phyloP scores from a whole-genome alignment of 2,113 vertebrate species.

The Nerophis ophidion region DNA sequence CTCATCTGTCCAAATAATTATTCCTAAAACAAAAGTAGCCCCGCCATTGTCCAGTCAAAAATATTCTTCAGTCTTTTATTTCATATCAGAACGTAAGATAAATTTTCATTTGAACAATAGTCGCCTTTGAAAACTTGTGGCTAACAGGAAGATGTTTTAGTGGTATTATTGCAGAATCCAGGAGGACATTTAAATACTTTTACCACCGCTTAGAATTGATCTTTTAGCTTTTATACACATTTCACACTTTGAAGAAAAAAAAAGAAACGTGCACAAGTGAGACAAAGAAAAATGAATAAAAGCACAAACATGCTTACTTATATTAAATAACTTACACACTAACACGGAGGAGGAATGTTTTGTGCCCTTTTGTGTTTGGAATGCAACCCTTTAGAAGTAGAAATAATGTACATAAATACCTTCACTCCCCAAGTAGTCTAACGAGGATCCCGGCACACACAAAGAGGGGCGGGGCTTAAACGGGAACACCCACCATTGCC shows the following conservation, averaged over 20 bases:
- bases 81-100: conserved; percentile 38
- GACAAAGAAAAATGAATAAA: neutral
- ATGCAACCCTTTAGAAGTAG: neutral
- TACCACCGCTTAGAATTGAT: no score
- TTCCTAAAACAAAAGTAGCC: no score
- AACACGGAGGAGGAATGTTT: neutral
- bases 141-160: no score
- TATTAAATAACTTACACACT: neutral
- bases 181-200: no score
- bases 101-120: conserved; percentile 1
- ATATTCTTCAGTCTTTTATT: conserved; percentile 43
- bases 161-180: no score
- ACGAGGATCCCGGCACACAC: conserved; percentile 48
- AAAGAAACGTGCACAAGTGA: neutral
- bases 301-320: neutral
- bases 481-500: conserved; percentile 53
- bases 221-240: no score
- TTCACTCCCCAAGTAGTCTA: neutral
- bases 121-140: no score
- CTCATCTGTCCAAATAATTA: no score
- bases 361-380: neutral
- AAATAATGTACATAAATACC: neutral
- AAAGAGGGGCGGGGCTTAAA: conserved; percentile 20
- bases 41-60: no score
- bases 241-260: no score